Percentiles rank a stretch among this genome's conserved stretches.
These are phyloP conservation scores for Anas platyrhynchos DNA, from an alignment of 2,113 vertebrate genomes.

Conservation along the genomic window DNA sequence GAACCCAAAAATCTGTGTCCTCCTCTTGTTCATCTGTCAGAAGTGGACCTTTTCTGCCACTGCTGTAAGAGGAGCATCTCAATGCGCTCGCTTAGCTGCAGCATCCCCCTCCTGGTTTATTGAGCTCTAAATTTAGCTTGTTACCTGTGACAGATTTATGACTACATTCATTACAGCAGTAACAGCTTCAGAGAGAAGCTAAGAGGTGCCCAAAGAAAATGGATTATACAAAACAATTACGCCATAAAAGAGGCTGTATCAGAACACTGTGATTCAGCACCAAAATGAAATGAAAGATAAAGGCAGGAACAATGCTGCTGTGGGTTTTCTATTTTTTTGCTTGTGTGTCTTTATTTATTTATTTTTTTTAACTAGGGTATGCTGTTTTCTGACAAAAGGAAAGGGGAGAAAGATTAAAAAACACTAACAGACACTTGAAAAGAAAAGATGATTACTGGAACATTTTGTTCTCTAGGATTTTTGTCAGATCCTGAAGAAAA, in stretches of 20 bases:
- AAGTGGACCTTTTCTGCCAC: not conserved
- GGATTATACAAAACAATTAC: constrained; percentile 36
- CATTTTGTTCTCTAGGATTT: constrained; percentile 34
- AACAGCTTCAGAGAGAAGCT: constrained; percentile 23
- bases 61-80: not conserved
- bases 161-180: not conserved
- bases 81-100: not conserved
- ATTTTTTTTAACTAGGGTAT: not conserved
- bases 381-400: not conserved
- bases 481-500: constrained; percentile 43
- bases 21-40: not conserved
- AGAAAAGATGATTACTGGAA: constrained; percentile 17
- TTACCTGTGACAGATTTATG: constrained; percentile 48
- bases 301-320: not conserved
- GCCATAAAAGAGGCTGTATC: not conserved
- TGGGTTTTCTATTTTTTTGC: not conserved
- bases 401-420: not conserved
- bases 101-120: not conserved
- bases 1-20: not conserved
- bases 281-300: not conserved
- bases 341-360: too few relatives aligned
- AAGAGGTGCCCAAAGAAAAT: constrained; percentile 53
- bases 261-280: constrained; percentile 22
- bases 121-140: constrained; percentile 29
- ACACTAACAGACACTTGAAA: not conserved